These are phyloP conservation scores for Automeris io DNA, from an alignment of 2,888 invertebrate species.

Conservation along the genomic window DNA sequence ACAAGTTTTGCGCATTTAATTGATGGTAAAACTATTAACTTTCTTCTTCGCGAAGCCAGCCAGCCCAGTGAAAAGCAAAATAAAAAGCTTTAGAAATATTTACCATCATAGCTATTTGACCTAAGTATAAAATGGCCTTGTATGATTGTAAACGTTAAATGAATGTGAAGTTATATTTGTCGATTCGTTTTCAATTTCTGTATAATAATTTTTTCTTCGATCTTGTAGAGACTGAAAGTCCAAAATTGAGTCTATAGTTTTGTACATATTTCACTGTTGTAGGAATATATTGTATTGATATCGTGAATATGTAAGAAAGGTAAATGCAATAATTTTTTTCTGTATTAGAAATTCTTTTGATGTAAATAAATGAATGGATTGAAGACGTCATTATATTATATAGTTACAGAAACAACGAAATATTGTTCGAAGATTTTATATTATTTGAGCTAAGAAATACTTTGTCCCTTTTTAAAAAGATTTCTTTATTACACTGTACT, in stretches of 20 bases:
- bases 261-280: conserved; percentile 74
- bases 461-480: background rate
- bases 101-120: conserved; percentile 13
- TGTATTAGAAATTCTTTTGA: conserved; percentile 62
- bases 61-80: conserved; percentile 19
- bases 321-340: conserved; percentile 71
- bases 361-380: conserved; percentile 54
- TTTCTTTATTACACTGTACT: background rate
- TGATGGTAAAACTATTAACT: too few species aligned
- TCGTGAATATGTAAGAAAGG: conserved; percentile 63
- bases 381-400: conserved; percentile 37
- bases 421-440: conserved; percentile 3
- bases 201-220: conserved; percentile 53
- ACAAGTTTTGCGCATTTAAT: too few species aligned
- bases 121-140: conserved; percentile 58
- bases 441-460: background rate
- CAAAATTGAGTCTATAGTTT: conserved; percentile 76
- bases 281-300: conserved; percentile 68
- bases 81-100: background rate
- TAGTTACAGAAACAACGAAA: conserved; percentile 18
- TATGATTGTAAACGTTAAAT: conserved; percentile 53
- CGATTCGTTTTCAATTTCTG: conserved; percentile 49
- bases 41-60: too few species aligned
- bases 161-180: conserved; percentile 45
- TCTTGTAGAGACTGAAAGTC: conserved; percentile 75